Evolutionary conservation across 2,113 vertebrate genomes (phyloP), one percentile per base, ranked within the genome.

Genomic region (Amphilophus citrinellus): DNA sequence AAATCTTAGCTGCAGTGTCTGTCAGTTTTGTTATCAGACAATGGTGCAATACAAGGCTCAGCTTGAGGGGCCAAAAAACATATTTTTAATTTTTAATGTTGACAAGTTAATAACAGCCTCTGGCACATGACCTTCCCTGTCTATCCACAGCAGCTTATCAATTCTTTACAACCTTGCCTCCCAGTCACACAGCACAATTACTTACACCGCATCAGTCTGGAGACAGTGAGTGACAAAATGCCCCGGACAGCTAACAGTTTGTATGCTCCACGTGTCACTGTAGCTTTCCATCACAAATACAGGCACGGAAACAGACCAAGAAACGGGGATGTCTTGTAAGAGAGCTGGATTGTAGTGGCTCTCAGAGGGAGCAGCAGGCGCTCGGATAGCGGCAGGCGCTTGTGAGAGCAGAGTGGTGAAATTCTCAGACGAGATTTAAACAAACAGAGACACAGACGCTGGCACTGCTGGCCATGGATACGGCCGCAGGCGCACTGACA

Each of bases 401-500:
- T 73, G 79, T 89, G 76, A 77, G 87, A 85, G 85, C 77, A 79
- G 77, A 84, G 90, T 91, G 91, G 90, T 87, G 86, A 94, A 95
- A 94, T 87, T 95, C 94, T 94, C 93, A 94, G 90, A 94, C 92
- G 91, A 92, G 92, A 91, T 91, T 93, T 92, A 94, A 95, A 95
- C 91, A 95, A 95, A 95, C 93, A 93, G 85, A 87, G 81, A 87
- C 79, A 27, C 88, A 90, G 91, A 94, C 58, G 57, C 75, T 87
- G 91, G 87, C 83, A 82, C 53, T 75, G 76, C 73, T 63, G 77
- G 79, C 57, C 65, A 27, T 39, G 68, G 59, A 66, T 27, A 9
- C 80, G 59, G 68, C 42, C 53, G 56, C 79, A 4, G 60, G 59
- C 18, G 1, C 3, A 68, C 57, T 62, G 84, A 84, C 73, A 77